These are phyloP conservation scores for Styela plicata DNA, from an alignment of 23 tunicate species.

Conservation along the genomic window DNA sequence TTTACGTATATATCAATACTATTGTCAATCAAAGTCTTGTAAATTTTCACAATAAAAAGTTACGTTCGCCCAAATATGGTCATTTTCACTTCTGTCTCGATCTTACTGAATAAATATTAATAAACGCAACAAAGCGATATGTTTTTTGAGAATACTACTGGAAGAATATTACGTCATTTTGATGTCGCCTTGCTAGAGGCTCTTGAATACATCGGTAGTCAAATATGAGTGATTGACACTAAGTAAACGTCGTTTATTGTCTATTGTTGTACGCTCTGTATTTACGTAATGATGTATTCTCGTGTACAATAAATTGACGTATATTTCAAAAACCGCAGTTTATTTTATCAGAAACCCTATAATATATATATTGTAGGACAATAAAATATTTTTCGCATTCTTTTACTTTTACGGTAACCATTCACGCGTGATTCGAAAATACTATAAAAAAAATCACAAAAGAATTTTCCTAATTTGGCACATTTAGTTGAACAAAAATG, in stretches of 20 bases:
- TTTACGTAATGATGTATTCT: not conserved
- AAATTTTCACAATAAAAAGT: no score
- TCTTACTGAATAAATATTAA: no score
- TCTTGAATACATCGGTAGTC: not conserved
- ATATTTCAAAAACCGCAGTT: not conserved
- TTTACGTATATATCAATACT: no score
- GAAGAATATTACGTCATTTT: not conserved
- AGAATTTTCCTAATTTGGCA: not conserved
- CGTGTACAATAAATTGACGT: not conserved
- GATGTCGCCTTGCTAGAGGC: not conserved
- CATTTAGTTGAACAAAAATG: no score
- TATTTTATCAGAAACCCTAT: not conserved
- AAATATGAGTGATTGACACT: not conserved
- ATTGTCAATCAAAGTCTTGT: no score
- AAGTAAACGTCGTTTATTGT: not conserved
- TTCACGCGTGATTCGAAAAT: not conserved
- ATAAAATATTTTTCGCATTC: not conserved
- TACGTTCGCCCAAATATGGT: no score
- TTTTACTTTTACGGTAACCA: not conserved
- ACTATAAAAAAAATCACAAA: not conserved
- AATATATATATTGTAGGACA: not conserved
- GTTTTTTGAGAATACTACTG: no score
- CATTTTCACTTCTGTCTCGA: no score
- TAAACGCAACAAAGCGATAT: no score
- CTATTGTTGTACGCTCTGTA: not conserved